Evolutionary conservation across 2,113 vertebrate species (phyloP).

Genomic region (Gymnorhina tibicen): DNA sequence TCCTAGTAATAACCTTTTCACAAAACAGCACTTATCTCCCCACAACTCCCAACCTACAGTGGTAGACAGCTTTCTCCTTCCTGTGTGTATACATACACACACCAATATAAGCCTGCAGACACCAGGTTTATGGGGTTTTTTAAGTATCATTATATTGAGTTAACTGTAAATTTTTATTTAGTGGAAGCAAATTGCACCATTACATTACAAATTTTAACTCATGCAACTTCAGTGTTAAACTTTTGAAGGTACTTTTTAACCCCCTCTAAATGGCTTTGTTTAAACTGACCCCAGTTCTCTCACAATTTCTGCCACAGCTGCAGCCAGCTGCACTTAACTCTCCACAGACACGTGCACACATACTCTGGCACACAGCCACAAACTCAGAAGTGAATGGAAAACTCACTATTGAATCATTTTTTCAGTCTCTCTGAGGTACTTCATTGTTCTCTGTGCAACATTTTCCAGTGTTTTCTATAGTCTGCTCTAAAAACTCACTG

Average conservation of each 20-base stretch:
- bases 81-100: neutral
- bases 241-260: neutral
- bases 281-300: neutral
- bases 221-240: neutral
- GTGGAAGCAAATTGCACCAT: neutral
- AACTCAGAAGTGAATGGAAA: neutral
- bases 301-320: neutral
- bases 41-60: neutral
- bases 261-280: neutral
- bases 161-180: neutral
- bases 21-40: neutral
- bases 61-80: neutral
- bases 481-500: neutral
- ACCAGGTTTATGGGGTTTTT: neutral
- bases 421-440: neutral
- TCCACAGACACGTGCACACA: neutral
- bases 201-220: neutral
- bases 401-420: neutral
- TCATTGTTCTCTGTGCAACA: neutral
- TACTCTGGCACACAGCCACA: neutral
- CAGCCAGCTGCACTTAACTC: neutral
- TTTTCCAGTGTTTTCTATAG: conserved; percentile 5
- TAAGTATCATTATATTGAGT: neutral
- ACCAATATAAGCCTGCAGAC: neutral
- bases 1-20: neutral